Percentiles rank a stretch among this genome's conserved stretches.
Evolutionary conservation across 2,888 invertebrate species (phyloP).

Genomic region (Drosophila cracens): DNA sequence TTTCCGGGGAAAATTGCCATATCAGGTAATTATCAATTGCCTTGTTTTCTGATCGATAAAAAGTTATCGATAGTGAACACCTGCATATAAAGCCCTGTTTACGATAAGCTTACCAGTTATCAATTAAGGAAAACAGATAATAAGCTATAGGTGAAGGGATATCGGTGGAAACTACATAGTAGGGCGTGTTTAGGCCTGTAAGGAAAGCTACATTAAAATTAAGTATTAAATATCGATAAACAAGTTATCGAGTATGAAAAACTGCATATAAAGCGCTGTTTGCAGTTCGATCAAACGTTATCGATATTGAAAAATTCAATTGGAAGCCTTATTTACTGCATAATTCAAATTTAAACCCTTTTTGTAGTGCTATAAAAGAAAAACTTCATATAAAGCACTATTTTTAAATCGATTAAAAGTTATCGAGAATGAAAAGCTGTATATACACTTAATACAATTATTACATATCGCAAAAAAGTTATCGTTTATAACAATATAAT

Average conservation of each 20-base stretch:
- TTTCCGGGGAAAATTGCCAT: slow-evolving; percentile 1
- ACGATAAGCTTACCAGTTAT: background rate
- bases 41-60: slow-evolving; percentile 13
- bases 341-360: background rate
- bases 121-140: background rate
- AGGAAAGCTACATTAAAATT: background rate
- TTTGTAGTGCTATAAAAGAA: background rate
- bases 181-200: background rate
- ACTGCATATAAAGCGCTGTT: background rate
- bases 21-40: background rate
- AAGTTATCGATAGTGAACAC: background rate
- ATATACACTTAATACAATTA: background rate
- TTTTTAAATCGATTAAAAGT: background rate
- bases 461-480: background rate
- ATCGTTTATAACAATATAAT: background rate
- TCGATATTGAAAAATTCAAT: background rate
- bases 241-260: background rate
- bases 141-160: too few species aligned
- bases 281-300: background rate
- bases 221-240: too few species aligned
- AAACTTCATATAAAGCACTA: background rate
- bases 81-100: background rate
- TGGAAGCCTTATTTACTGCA: background rate
- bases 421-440: background rate
- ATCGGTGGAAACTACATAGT: too few species aligned